These are phyloP conservation scores for Medauroidea extradentata DNA, from an alignment of 1,140 invertebrate genomes.

Conservation along the genomic window DNA sequence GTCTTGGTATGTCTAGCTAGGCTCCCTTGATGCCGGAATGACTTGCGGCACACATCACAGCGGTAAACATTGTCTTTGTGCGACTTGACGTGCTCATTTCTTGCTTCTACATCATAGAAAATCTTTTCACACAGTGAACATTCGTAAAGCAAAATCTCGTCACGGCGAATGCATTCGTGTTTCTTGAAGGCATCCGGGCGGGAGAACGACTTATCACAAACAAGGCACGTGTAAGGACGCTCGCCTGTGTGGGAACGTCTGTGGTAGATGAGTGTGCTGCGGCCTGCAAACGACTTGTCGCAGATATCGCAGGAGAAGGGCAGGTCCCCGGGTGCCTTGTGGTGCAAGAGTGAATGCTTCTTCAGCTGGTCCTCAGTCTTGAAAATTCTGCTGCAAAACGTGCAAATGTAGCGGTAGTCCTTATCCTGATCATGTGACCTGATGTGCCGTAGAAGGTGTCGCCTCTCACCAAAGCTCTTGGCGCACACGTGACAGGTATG, in stretches of 20 bases:
- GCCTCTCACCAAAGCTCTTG: constrained; percentile 21
- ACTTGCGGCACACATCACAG: constrained; percentile 34
- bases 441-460: constrained; percentile 25
- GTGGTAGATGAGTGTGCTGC: constrained; percentile 19
- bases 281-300: constrained; percentile 56
- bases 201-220: constrained; percentile 28
- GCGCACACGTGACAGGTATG: constrained; percentile 18
- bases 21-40: constrained; percentile 23
- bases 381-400: constrained; percentile 10
- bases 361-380: constrained; percentile 11
- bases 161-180: constrained; percentile 26
- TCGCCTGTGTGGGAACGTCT: constrained; percentile 25
- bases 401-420: constrained; percentile 25
- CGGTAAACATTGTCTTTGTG: constrained; percentile 34
- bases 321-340: constrained; percentile 24
- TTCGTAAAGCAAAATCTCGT: constrained; percentile 42
- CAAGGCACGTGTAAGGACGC: constrained; percentile 25
- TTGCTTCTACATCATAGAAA: constrained; percentile 38
- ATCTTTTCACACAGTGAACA: constrained; percentile 49
- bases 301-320: constrained; percentile 50
- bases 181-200: constrained; percentile 23
- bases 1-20: neutral
- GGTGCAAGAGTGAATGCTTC: constrained; percentile 14
- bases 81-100: constrained; percentile 34
- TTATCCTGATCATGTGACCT: constrained; percentile 16